A percentile compares a stretch with the other conserved stretches of the same genome.
These are phyloP conservation scores for Diadema setosum DNA, from an alignment of 35 echinoderm and acorn worm genomes.

Conservation along the genomic window DNA sequence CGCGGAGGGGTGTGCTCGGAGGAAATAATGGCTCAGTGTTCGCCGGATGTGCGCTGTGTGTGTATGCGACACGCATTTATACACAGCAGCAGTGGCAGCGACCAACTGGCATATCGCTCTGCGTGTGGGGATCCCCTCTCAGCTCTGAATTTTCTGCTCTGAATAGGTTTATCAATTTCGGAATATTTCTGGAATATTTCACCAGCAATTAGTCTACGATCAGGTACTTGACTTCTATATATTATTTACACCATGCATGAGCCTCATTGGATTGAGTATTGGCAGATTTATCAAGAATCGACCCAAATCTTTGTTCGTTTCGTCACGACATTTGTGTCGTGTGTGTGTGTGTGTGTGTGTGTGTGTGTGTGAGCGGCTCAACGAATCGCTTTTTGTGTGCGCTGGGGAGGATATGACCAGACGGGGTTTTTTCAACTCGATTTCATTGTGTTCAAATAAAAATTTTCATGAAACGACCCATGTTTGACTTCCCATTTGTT, in stretches of 20 bases:
- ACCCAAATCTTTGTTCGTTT: background rate
- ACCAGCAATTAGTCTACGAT: background rate
- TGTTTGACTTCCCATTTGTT: too few relatives aligned
- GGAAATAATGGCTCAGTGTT: background rate
- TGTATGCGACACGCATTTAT: background rate
- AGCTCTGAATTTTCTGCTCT: background rate
- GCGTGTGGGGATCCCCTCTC: background rate
- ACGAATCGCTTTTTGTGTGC: background rate
- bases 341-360: background rate
- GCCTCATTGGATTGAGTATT: background rate
- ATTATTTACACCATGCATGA: background rate
- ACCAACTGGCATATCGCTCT: background rate
- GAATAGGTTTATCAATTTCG: background rate
- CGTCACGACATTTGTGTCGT: background rate
- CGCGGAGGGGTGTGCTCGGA: background rate
- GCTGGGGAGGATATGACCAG: background rate
- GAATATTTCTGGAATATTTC: conserved; percentile 13
- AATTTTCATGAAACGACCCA: too few relatives aligned
- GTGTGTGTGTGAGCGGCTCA: background rate
- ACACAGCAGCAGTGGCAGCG: background rate
- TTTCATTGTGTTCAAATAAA: too few relatives aligned
- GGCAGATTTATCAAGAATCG: background rate
- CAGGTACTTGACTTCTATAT: background rate
- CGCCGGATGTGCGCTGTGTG: conserved; percentile 28
- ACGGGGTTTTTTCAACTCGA: background rate